Conservation (phyloP, 2,797 vertebrate species). For the Menidia menidia region DNA sequence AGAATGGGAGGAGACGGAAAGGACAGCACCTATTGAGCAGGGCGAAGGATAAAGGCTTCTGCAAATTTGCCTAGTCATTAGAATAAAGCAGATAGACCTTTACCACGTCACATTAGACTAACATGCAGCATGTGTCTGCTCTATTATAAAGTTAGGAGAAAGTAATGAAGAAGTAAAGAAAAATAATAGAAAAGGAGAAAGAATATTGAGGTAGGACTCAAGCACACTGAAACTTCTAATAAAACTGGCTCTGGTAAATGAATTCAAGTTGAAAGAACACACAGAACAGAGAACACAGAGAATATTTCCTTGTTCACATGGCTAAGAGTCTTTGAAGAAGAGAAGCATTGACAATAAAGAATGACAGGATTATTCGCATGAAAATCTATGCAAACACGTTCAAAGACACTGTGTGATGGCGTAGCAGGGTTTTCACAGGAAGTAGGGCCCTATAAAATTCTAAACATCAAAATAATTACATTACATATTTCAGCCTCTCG, state of each 20-base stretch:
- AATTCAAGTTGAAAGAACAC: constrained; percentile 4
- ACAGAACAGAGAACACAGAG: constrained; percentile 14
- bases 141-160: constrained; percentile 25
- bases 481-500: constrained; percentile 9
- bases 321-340: constrained; percentile 24
- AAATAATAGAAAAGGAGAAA: constrained; percentile 1
- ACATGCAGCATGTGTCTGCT: constrained; percentile 50
- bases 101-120: constrained; percentile 60
- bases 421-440: constrained; percentile 9
- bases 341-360: constrained; percentile 15
- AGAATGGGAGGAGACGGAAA: constrained; percentile 37
- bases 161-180: not conserved
- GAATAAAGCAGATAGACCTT: constrained; percentile 51
- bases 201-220: too few relatives aligned
- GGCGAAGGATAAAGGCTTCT: constrained; percentile 39
- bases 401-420: constrained; percentile 5
- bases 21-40: constrained; percentile 7
- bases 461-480: constrained; percentile 5
- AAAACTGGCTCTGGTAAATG: constrained; percentile 3
- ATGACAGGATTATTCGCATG: constrained; percentile 10
- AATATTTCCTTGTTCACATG: constrained; percentile 24
- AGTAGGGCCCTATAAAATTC: constrained; percentile 10
- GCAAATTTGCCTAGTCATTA: constrained; percentile 45
- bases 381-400: constrained; percentile 27
- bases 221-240: not conserved